Evolutionary conservation across 2,113 vertebrate species (phyloP), one percentile per base, ranked within the genome.

Genomic region (Cariama cristata): DNA sequence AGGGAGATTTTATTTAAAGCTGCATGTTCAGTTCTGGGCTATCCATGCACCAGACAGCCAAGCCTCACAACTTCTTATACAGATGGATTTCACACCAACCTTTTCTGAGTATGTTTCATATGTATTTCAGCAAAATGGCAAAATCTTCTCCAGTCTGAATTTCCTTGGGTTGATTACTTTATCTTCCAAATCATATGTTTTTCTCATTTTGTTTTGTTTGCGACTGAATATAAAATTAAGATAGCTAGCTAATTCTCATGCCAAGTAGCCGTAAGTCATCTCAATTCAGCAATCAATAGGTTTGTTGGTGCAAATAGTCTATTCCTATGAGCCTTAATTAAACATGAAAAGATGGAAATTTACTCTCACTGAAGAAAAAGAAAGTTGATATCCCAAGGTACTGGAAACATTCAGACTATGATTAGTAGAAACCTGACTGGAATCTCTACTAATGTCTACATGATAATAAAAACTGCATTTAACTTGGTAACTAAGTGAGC

Each of bases 261-360:
- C 68, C 79, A 87, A 72, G 79, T 81, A 88, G 59, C 3, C 1
- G 52, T 52, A 94, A 81, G 59, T 60, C 74, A 95, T 87, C 76
- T 96, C 42, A 80, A 83, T 50, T 93, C 55, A 56, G 91, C 73
- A 97, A 96, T 95, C 91, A 92, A 68, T 80, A 59, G 38, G 59
- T 96, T 94, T 95, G 69, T 96, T 44, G 12, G 74, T 86, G 79
- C 88, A 95, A 97, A 96, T 5, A 94, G 60, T 49, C 90, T 96
- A 95, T 93, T 94, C 95, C 93, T 88, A 19, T 52, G 88, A 93
- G 85, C 60, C 62, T 92, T 86, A 97, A 95, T 97, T 97, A 95
- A 86, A 79, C n/a, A 75, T 50, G 33, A 90, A 93, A 85, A 96
- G 81, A 89, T 86, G 66, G 62, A 94, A 96, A 94, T 91, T 90